Base-by-base conservation (phyloP, 2,888 invertebrate genomes). In the Melitaea athalia region DNA sequence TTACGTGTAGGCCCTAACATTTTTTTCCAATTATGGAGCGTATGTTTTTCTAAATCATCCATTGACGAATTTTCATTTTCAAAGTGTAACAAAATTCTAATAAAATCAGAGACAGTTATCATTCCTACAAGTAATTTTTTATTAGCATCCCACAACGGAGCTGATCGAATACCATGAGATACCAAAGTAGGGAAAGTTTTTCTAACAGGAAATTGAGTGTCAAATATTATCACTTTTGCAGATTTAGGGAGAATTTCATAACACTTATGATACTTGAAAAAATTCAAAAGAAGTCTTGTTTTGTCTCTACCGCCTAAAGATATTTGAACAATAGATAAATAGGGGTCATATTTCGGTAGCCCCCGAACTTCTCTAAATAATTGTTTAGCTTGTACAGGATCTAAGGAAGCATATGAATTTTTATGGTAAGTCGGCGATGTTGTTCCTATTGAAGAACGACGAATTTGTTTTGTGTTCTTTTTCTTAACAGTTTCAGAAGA, bases 181-280 rank as follows among this genome's bases (percentile, higher is more conserved):
- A 92, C 91, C 68, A 92, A 80, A 3, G 92, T 91, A 38, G 91
- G 90, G 83, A 92, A 92, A 5, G 92, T 91, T 85, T 92, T 92
- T 68, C 84, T 84, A 14, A 92, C 92, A 75, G 86, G 85, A 81
- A 92, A 92, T 76, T 91, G 89, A 45, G 92, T 92, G 79, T 92
- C 92, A 76, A 92, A 92, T 81, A 92, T 92, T 67, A 92, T 92
- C 50, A 92, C 89, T 85, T 92, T 92, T 64, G 92, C 92, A 70
- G 92, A 92, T 78, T 92, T 92, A 57, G 92, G 92, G 75, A 92
- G 81, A 64, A 92, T 92, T 84, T 92, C 92, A 73, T 92, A 89
- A 79, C 92, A 92, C 81, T 92, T 92, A 75, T 92, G 92, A 78
- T 91, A 93, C 77, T 88, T 92, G 75, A 93, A 93, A 80, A 93